Conservation (phyloP, 2,888 invertebrate species). For the Bombylius discolor region DNA sequence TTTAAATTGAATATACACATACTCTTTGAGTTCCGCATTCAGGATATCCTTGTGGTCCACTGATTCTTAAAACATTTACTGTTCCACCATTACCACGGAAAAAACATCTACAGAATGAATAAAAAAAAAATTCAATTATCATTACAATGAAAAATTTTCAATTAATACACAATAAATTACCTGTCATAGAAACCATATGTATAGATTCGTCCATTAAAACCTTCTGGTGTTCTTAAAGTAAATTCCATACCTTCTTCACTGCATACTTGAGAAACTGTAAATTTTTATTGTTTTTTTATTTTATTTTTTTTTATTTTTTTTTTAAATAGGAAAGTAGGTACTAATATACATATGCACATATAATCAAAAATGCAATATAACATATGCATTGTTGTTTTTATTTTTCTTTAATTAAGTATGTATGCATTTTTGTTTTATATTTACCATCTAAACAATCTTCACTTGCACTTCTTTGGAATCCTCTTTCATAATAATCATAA, state of each 20-base stretch:
- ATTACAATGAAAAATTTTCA: neutral
- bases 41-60: slow-evolving; percentile 84
- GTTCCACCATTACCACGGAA: slow-evolving; percentile 82
- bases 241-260: slow-evolving; percentile 93
- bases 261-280: slow-evolving; percentile 73
- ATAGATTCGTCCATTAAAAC: slow-evolving; percentile 80
- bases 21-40: slow-evolving; percentile 84
- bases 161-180: slow-evolving; percentile 11
- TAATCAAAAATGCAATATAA: too few relatives aligned
- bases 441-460: slow-evolving; percentile 79
- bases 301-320: neutral
- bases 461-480: slow-evolving; percentile 53
- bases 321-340: too few relatives aligned
- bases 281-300: slow-evolving; percentile 10
- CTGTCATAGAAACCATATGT: slow-evolving; percentile 82
- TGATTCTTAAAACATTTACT: slow-evolving; percentile 68
- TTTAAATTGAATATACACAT: slow-evolving; percentile 9
- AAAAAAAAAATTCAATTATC: neutral
- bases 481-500: slow-evolving; percentile 75
- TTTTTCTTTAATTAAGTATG: too few relatives aligned
- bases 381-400: too few relatives aligned
- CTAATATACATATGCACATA: neutral
- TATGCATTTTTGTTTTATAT: too few relatives aligned
- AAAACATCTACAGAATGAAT: slow-evolving; percentile 49
- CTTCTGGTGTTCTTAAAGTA: slow-evolving; percentile 74